A percentile compares a stretch with the other conserved stretches of the same genome.
Evolutionary conservation across 2,797 vertebrate species (phyloP).

Genomic region (Megalops cyprinoides): DNA sequence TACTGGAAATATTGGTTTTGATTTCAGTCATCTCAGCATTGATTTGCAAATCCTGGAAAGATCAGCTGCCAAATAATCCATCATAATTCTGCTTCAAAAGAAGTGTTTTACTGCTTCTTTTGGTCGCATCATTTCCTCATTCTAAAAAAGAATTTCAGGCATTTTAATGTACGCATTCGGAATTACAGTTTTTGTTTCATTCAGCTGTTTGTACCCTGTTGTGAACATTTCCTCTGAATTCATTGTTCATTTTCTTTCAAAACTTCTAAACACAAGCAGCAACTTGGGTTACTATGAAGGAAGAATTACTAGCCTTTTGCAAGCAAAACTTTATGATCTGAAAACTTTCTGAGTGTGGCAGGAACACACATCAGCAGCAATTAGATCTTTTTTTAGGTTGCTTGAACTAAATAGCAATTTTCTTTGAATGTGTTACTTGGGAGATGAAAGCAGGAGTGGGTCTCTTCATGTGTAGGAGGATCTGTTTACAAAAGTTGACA

Average conservation of each 20-base stretch:
- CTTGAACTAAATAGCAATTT: slow-evolving; percentile 43
- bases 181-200: neutral
- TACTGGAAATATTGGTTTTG: neutral
- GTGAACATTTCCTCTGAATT: neutral
- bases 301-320: neutral
- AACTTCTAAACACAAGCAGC: neutral
- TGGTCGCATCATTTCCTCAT: neutral
- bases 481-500: slow-evolving; percentile 46
- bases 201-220: neutral
- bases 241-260: neutral
- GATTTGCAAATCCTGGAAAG: neutral
- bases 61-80: no score
- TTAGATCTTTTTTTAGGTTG: slow-evolving; percentile 50
- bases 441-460: slow-evolving; percentile 49
- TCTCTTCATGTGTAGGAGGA: slow-evolving; percentile 48
- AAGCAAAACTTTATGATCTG: slow-evolving; percentile 26
- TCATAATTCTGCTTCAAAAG: no score
- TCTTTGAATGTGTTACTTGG: slow-evolving; percentile 48
- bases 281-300: neutral
- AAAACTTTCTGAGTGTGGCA: slow-evolving; percentile 32
- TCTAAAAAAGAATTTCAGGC: neutral
- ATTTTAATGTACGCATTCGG: neutral
- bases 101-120: neutral
- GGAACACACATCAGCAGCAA: slow-evolving; percentile 36
- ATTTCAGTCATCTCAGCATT: neutral